Evolutionary conservation across 2,113 vertebrate species (phyloP), one percentile per base, ranked within the genome.

Genomic region (Alligator mississippiensis): DNA sequence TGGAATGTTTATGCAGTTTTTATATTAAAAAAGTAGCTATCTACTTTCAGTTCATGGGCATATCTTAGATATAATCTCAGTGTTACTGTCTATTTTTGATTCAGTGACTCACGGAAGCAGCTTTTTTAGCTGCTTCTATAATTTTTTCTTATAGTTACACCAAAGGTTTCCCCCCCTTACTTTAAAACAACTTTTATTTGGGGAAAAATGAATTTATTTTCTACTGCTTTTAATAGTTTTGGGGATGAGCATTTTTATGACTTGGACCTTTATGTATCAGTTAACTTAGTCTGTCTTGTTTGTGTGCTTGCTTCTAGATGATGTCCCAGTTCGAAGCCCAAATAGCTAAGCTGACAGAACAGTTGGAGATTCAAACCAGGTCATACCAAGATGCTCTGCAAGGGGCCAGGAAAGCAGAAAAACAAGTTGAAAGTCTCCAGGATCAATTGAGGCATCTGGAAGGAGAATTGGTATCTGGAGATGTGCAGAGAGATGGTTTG

Each of bases 341-440:
- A 90, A 84, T 98, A 95, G 47, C 92, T 22, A 94, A 97, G 91
- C 74, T 98, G 81, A 97, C 96, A 1, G 96, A 98, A 89, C 96
- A 98, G 96, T 96, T 99, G 96, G 97, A 95, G 64, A 96, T 94
- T 15, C 98, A 98, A 96, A 95, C 94, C 24, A 97, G 92, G 72
- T 96, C 98, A 81, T 97, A 98, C 87, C 96, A 98, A 80, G 93
- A 97, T 84, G 93, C 98, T 57, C 93, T 98, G 8, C 97, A 98
- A 95, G 98, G 97, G 84, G 97, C 97, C 60, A 97, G 93, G 27
- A 96, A 98, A 81, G 98, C 98, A 75, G 99, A 99, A 96, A 97
- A 96, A 88, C 93, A 97, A 88, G 96, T 97, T 47, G 98, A 98
- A 87, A 96, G 96, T 81, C 97, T 99, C 88, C 98, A 97, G 24